These are phyloP conservation scores for Drosophila mulleri DNA, from an alignment of 2,888 invertebrate genomes.

Conservation along the genomic window DNA sequence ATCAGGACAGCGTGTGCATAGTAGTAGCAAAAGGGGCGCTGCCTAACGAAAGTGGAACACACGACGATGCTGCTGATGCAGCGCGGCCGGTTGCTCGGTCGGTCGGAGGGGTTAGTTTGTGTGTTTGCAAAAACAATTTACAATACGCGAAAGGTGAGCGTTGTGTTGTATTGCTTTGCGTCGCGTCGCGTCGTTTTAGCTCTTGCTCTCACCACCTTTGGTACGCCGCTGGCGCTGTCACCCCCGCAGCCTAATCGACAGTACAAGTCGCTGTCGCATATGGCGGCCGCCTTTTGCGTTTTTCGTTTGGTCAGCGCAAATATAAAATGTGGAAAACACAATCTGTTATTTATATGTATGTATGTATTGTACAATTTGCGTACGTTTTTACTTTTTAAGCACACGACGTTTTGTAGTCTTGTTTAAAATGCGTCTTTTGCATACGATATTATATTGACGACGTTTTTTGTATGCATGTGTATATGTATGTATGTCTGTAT, in stretches of 20 bases:
- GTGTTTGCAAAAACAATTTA: slow-evolving; percentile 74
- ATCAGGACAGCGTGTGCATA: slow-evolving; percentile 65
- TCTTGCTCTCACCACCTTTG: slow-evolving; percentile 58
- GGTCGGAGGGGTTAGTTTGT: slow-evolving; percentile 35
- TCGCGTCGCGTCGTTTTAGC: slow-evolving; percentile 44
- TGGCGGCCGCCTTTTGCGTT: slow-evolving; percentile 67
- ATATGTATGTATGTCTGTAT: slow-evolving; percentile 59
- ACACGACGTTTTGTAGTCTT: slow-evolving; percentile 28
- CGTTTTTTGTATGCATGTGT: slow-evolving; percentile 57
- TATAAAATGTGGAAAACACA: slow-evolving; percentile 46
- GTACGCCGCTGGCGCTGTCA: slow-evolving; percentile 52
- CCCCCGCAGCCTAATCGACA: slow-evolving; percentile 58
- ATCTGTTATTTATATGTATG: slow-evolving; percentile 43
- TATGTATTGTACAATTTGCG: slow-evolving; percentile 39
- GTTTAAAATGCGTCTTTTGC: slow-evolving; percentile 64
- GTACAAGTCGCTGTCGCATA: slow-evolving; percentile 50
- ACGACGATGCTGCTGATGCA: slow-evolving; percentile 44
- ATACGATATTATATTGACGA: slow-evolving; percentile 61
- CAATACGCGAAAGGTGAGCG: slow-evolving; percentile 68
- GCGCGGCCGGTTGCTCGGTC: slow-evolving; percentile 13
- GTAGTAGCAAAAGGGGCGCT: slow-evolving; percentile 52
- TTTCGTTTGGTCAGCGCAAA: slow-evolving; percentile 63
- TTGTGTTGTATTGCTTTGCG: slow-evolving; percentile 1
- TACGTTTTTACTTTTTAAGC: slow-evolving; percentile 38
- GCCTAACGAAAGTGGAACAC: slow-evolving; percentile 72